Evolutionary conservation across 2,888 invertebrate genomes (phyloP).

Genomic region (Drosophila ustulata): DNA sequence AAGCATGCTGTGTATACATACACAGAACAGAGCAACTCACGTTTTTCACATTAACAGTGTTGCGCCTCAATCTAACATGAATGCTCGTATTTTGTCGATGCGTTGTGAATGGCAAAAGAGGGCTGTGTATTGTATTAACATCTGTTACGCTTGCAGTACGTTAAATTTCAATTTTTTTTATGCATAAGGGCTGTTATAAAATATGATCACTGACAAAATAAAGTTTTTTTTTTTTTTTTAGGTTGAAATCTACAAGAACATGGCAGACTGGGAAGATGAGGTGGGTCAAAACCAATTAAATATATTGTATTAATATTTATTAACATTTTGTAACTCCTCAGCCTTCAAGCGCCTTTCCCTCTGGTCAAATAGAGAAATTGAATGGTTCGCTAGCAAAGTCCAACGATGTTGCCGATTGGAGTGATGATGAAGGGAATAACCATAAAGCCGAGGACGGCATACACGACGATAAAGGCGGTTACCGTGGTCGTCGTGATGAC

Average conservation of each 20-base stretch:
- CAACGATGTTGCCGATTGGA: slow-evolving; percentile 37
- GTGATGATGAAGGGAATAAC: slow-evolving; percentile 31
- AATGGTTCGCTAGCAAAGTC: background rate
- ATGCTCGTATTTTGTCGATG: slow-evolving; percentile 9
- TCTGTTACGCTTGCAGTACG: slow-evolving; percentile 2
- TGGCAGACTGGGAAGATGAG: slow-evolving; percentile 77
- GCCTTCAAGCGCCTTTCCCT: background rate
- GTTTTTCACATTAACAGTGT: slow-evolving; percentile 56
- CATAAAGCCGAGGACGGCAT: background rate
- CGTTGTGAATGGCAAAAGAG: slow-evolving; percentile 48
- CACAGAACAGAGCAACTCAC: slow-evolving; percentile 76
- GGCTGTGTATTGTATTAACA: slow-evolving; percentile 1
- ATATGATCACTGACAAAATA: background rate
- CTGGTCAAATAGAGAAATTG: background rate
- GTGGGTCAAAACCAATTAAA: slow-evolving; percentile 14
- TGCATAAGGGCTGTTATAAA: background rate
- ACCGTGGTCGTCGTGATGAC: slow-evolving; percentile 24
- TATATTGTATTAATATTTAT: background rate
- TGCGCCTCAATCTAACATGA: slow-evolving; percentile 33
- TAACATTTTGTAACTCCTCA: background rate
- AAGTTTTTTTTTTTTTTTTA: slow-evolving; percentile 7
- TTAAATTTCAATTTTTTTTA: slow-evolving; percentile 9
- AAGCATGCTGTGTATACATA: slow-evolving; percentile 79
- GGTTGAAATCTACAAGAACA: slow-evolving; percentile 23
- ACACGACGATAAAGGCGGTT: background rate